A percentile compares a stretch with the other conserved stretches of the same genome.
Conservation (phyloP, 2,888 invertebrate species). For the Ferrisia virgata region DNA sequence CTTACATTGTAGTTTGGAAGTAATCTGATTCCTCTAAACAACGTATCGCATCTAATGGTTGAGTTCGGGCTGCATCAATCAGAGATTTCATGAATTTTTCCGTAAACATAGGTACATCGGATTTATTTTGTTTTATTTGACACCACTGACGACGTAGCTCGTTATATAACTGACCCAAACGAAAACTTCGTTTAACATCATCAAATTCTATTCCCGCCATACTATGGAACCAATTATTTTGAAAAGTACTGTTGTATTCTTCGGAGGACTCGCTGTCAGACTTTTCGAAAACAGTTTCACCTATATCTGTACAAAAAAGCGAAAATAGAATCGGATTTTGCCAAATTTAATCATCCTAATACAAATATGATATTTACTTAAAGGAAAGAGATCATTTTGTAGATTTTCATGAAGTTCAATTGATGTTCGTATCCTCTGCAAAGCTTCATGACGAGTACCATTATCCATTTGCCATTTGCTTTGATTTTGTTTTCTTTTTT, state of each 20-base stretch:
- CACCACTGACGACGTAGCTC: conserved; percentile 31
- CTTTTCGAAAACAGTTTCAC: conserved; percentile 39
- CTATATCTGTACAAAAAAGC: conserved; percentile 21
- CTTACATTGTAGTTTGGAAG: background rate
- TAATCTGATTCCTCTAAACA: background rate
- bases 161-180: conserved; percentile 12
- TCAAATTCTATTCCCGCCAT: conserved; percentile 34
- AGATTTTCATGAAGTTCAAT: conserved; percentile 50
- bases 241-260: conserved; percentile 40
- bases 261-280: conserved; percentile 42
- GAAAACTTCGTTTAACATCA: conserved; percentile 31
- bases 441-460: conserved; percentile 56
- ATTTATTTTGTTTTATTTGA: conserved; percentile 40
- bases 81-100: conserved; percentile 34
- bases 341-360: too few species aligned
- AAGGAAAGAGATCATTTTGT: conserved; percentile 52
- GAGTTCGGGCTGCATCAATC: conserved; percentile 18
- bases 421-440: conserved; percentile 60
- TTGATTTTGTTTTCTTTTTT: conserved; percentile 24
- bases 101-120: conserved; percentile 11
- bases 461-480: conserved; percentile 50
- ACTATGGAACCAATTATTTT: conserved; percentile 41
- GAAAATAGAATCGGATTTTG: background rate
- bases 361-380: conserved; percentile 52
- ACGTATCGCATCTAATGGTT: conserved; percentile 19